phyloP scores from a whole-genome alignment of 2,113 vertebrate species.

The Syngnathus floridae region DNA sequence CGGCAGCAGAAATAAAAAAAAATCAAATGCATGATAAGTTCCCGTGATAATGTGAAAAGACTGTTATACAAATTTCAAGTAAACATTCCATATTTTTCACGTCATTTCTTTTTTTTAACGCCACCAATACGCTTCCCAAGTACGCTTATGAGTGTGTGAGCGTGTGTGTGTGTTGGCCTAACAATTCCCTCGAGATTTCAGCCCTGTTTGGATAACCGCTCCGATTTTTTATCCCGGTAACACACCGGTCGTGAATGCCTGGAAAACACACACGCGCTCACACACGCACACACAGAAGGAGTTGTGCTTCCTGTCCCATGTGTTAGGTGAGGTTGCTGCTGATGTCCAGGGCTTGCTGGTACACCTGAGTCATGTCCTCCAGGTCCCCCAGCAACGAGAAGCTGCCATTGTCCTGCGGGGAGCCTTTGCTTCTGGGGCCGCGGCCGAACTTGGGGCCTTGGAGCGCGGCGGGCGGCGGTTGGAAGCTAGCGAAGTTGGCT shows the following conservation, averaged over 20 bases:
- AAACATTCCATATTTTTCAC: neutral
- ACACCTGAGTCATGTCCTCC: constrained; percentile 98
- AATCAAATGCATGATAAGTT: neutral
- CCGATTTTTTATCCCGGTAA: constrained; percentile 66
- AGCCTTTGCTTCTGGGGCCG: constrained; percentile 70
- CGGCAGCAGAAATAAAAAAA: neutral
- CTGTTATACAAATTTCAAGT: neutral
- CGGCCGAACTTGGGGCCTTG: constrained; percentile 77
- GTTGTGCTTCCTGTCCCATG: constrained; percentile 29
- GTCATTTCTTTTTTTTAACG: neutral
- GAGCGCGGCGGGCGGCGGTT: constrained; percentile 70
- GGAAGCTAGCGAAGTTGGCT: constrained; percentile 75
- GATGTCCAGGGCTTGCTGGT: constrained; percentile 96
- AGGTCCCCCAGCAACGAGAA: constrained; percentile 93
- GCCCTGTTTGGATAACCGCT: constrained; percentile 36
- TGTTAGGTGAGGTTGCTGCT: constrained; percentile 80
- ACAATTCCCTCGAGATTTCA: constrained; percentile 45
- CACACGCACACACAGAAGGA: constrained; percentile 6
- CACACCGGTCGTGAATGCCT: constrained; percentile 70
- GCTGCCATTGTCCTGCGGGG: constrained; percentile 84
- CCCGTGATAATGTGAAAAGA: neutral
- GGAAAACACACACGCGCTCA: constrained; percentile 29
- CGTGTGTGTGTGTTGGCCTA: constrained; percentile 31
- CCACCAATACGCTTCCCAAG: neutral
- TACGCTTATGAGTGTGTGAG: constrained; percentile 18